Base-by-base conservation (phyloP, 2,888 invertebrate species). In the Neoitamus cyanurus region DNA sequence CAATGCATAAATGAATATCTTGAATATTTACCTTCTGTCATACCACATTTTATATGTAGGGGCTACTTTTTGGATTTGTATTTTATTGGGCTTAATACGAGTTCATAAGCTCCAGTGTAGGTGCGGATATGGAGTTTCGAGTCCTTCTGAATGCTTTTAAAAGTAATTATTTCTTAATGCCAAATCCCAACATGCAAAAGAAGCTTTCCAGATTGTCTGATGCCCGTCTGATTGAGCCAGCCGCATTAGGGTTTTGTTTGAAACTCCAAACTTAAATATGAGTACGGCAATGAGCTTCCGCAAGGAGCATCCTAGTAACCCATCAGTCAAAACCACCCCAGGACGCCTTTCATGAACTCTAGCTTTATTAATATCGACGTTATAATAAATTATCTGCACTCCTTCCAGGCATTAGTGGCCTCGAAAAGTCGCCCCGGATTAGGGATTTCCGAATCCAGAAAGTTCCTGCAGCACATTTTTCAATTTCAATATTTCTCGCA, bases 401-500 rank as follows among this genome's bases (percentile, higher is more conserved):
- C 15, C 48, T 48, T 4, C 7, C 6, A n/a, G 20, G 20, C 48
- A 48, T 48, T 48, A 48, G n/a, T 13, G n/a, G 3, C 13, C 37
- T 42, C 37, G n/a, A 13, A 42, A 42, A 48, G 48, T 48, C 48
- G 15, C 7, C 7, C 20, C 15, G 15, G 48, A 48, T 48, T 48
- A 48, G 48, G 48, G 48, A 15, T 15, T 20, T 48, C 7, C 7
- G 69, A 69, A 13, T 69, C 31, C 28, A 25, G 28, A 31, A 69
- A 69, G 69, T 31, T 69, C 69, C 30, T 30, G 28, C 69, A 30
- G 30, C 30, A 69, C 25, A 69, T 69, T 69, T 69, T 69, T 69
- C 69, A 69, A 69, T 69, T 69, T 69, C 28, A 69, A 69, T 28
- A 69, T 69, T 69, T 69, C 28, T 69, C 69, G 69, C 69, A 69